These are phyloP conservation scores for Drosophila yakuba DNA, from an alignment of 1,140 invertebrate species.

Conservation along the genomic window DNA sequence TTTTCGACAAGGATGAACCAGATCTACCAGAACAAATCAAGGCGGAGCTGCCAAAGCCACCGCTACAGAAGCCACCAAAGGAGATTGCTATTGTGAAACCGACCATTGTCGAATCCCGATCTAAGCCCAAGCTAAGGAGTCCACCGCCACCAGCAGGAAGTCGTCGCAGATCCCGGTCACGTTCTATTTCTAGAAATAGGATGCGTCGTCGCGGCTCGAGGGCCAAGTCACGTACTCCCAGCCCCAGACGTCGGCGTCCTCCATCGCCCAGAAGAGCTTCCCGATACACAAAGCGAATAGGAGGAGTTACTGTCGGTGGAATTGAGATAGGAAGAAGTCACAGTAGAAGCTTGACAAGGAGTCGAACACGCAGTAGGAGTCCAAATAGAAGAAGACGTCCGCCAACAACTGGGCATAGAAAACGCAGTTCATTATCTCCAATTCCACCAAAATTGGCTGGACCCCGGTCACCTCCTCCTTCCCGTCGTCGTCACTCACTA, in stretches of 20 bases:
- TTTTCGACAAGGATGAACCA: conserved; percentile 69
- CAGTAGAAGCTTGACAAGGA: conserved; percentile 55
- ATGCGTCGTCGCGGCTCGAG: conserved; percentile 38
- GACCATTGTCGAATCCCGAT: conserved; percentile 68
- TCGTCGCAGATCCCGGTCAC: conserved; percentile 52
- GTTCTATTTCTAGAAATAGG: conserved; percentile 51
- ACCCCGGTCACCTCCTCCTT: conserved; percentile 64
- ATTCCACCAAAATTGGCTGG: conserved; percentile 36
- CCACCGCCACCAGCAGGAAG: not conserved
- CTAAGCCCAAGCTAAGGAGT: conserved; percentile 39
- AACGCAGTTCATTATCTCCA: conserved; percentile 52
- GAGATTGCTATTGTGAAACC: conserved; percentile 82
- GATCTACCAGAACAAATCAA: conserved; percentile 30
- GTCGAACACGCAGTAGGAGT: conserved; percentile 65
- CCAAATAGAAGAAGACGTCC: conserved; percentile 35
- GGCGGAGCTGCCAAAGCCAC: conserved; percentile 29
- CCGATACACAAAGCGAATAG: conserved; percentile 10
- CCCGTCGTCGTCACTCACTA: conserved; percentile 50
- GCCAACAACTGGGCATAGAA: conserved; percentile 19
- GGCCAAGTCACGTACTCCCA: conserved; percentile 55
- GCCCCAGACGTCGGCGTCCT: conserved; percentile 58
- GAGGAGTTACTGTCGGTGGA: conserved; percentile 4
- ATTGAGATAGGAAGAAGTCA: conserved; percentile 39
- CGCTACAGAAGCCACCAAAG: conserved; percentile 24
- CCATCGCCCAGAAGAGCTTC: conserved; percentile 42